Base-by-base conservation (phyloP, 2,888 invertebrate genomes). In the Cheilosia variabilis region DNA sequence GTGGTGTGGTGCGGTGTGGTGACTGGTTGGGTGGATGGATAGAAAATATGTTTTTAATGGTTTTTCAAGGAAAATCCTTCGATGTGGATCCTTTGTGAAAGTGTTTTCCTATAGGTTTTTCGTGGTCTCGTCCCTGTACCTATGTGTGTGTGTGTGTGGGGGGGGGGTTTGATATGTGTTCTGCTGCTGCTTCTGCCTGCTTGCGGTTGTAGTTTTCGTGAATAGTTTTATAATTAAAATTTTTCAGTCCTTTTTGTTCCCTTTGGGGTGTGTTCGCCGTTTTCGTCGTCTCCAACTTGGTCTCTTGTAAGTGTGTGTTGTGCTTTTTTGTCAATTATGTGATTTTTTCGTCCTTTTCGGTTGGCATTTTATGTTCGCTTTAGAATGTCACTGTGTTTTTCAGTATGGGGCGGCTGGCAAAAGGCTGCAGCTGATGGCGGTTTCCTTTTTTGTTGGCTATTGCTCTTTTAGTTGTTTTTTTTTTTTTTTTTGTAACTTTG, bases 41-140 rank as follows among this genome's bases (percentile, higher is more conserved):
- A 58, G 76, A 81, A 86, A 86, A 86, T 86, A 86, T 86, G 86
- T 86, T 86, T 86, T 86, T 86, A 86, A 86, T 86, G 86, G 86
- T 81, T 86, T 86, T 86, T 68, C 81, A 86, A 86, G 81, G 86
- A 86, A 81, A 81, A 81, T 86, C 73, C 81, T 68, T 62, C 60
- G 43, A 60, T 47, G 65, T 50, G 57, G 53, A 66, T 80, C 81
- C 81, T 81, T 86, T 86, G 86, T 86, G 76, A 86, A 86, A 81
- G 81, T 80, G 84, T 80, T 76, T 80, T 81, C 45, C 71, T 71
- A n/a, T n/a, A 69, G 31, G 62, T 72, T 69, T 73, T 83, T 79
- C 72, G 86, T 86, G 72, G 65, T 69, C 45, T n/a, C 27, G 24
- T 31, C 13, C n/a, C 5, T 66, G 27, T 43, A 41, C 52, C 22